Percentiles rank a stretch among this genome's conserved stretches.
Conservation (phyloP, 2,888 invertebrate genomes). For the Nasonia oneida region DNA sequence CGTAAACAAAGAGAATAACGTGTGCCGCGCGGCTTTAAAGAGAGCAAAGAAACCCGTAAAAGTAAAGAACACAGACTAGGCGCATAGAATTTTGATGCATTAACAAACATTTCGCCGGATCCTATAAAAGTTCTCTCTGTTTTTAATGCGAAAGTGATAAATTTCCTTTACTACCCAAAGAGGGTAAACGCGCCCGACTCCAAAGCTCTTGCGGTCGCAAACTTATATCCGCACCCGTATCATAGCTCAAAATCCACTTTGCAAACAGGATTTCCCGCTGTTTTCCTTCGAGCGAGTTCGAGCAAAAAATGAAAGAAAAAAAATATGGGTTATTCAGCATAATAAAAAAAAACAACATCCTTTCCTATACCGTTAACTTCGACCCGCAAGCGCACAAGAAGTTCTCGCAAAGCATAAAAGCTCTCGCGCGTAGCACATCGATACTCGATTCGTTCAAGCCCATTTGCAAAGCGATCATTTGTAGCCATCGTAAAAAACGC, state of each 20-base stretch:
- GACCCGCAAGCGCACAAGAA: neutral
- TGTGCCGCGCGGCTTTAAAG: neutral
- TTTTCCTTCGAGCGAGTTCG: no score
- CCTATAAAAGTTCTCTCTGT: slow-evolving; percentile 15
- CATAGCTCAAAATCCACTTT: neutral
- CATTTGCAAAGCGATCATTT: slow-evolving; percentile 29
- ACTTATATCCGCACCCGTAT: neutral
- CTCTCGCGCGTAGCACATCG: neutral
- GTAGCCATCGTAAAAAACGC: slow-evolving; percentile 29
- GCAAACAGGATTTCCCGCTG: neutral
- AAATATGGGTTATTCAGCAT: neutral
- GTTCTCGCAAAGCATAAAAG: neutral
- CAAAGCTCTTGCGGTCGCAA: neutral
- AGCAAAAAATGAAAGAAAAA: no score
- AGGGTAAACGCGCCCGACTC: neutral
- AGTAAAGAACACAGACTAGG: slow-evolving; percentile 12
- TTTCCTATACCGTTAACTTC: neutral
- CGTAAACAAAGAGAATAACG: slow-evolving; percentile 5
- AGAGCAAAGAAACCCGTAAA: slow-evolving; percentile 20
- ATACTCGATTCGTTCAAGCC: neutral
- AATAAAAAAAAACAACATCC: neutral
- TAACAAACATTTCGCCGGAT: slow-evolving; percentile 19
- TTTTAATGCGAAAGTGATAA: neutral
- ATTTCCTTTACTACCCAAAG: slow-evolving; percentile 2
- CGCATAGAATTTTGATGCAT: slow-evolving; percentile 31